phyloP scores from a whole-genome alignment of 2,888 invertebrate species.

The Leucophora obtusa region DNA sequence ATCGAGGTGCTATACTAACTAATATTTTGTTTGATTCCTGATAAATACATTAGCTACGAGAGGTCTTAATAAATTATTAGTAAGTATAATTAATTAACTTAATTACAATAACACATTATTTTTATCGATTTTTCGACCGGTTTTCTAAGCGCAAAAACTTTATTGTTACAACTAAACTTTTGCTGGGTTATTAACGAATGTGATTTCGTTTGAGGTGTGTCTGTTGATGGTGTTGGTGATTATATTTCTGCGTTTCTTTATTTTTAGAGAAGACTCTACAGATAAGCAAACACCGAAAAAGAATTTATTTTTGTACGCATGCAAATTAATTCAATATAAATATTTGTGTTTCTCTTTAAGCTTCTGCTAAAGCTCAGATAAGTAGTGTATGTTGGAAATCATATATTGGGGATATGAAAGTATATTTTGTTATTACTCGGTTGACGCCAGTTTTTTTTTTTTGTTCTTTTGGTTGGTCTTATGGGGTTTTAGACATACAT shows the following conservation, averaged over 20 bases:
- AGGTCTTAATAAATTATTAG: too few relatives aligned
- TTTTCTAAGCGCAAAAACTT: too few relatives aligned
- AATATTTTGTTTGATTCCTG: too few relatives aligned
- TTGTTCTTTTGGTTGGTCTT: too few relatives aligned
- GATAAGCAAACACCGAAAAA: background rate
- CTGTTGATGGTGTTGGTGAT: background rate
- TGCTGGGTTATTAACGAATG: too few relatives aligned
- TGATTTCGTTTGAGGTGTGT: background rate
- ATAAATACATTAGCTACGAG: too few relatives aligned
- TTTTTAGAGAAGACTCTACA: background rate
- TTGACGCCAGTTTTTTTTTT: background rate
- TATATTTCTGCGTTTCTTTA: background rate
- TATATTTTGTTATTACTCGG: background rate
- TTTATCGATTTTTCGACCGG: too few relatives aligned
- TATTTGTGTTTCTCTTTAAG: conserved; percentile 46
- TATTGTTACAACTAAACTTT: too few relatives aligned
- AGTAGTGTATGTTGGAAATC: too few relatives aligned
- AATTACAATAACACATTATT: too few relatives aligned
- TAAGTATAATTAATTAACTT: too few relatives aligned
- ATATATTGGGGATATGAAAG: background rate
- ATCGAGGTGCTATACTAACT: too few relatives aligned
- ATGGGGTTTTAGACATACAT: background rate
- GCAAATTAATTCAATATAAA: conserved; percentile 63
- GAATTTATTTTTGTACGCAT: conserved; percentile 43
- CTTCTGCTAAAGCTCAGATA: conserved; percentile 41